These are phyloP conservation scores for Chitala chitala DNA, from an alignment of 2,113 vertebrate species.

Conservation along the genomic window DNA sequence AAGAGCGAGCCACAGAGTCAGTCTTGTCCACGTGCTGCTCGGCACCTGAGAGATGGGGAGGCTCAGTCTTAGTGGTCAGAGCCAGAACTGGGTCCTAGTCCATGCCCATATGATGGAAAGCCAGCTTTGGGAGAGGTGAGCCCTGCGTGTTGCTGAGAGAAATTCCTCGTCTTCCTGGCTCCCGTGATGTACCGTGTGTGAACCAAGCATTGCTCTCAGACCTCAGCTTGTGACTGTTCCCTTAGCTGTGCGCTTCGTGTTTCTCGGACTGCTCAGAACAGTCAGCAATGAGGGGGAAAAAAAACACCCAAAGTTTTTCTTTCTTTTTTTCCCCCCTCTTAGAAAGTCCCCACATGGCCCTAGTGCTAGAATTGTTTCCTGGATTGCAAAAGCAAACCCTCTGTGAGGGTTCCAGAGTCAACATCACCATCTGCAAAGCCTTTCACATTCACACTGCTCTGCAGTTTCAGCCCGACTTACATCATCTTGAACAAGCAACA, in stretches of 20 bases:
- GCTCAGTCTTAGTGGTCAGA: background rate
- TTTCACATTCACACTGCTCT: slow-evolving; percentile 40
- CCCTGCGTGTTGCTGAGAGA: slow-evolving; percentile 35
- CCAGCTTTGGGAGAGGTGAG: slow-evolving; percentile 24
- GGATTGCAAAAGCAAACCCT: slow-evolving; percentile 41
- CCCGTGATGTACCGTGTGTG: slow-evolving; percentile 45
- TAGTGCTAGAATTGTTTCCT: slow-evolving; percentile 68
- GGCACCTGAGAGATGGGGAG: slow-evolving; percentile 29
- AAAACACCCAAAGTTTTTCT: slow-evolving; percentile 44
- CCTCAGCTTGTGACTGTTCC: slow-evolving; percentile 51
- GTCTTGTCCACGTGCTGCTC: slow-evolving; percentile 52
- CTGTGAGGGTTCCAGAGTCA: slow-evolving; percentile 47
- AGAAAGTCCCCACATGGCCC: slow-evolving; percentile 67
- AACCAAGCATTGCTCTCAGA: slow-evolving; percentile 59
- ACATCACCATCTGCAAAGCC: slow-evolving; percentile 53
- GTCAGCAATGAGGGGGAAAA: slow-evolving; percentile 54
- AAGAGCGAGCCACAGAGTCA: slow-evolving; percentile 10
- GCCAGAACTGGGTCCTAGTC: slow-evolving; percentile 41
- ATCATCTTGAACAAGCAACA: slow-evolving; percentile 32
- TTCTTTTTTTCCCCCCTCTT: slow-evolving; percentile 38
- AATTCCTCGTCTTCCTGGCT: slow-evolving; percentile 45
- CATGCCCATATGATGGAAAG: slow-evolving; percentile 38
- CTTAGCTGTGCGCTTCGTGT: slow-evolving; percentile 56
- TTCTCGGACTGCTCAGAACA: slow-evolving; percentile 64
- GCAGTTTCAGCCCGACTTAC: slow-evolving; percentile 32